These are phyloP conservation scores for Parambassis ranga DNA, from an alignment of 2,797 vertebrate genomes.

Conservation along the genomic window DNA sequence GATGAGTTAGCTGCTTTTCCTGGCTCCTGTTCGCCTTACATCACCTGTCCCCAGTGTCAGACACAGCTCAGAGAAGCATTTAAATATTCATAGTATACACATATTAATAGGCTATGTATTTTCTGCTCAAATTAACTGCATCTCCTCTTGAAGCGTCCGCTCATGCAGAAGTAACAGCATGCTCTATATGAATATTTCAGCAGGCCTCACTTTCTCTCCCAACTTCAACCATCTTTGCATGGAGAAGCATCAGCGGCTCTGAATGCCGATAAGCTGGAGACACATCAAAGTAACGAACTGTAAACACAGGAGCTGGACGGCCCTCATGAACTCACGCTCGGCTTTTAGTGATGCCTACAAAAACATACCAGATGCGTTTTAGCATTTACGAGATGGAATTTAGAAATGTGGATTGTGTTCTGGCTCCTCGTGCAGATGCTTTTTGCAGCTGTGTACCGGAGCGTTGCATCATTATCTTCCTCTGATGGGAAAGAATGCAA, in stretches of 20 bases:
- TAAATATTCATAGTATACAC: constrained; percentile 63
- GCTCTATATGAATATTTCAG: constrained; percentile 68
- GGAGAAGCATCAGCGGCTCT: constrained; percentile 25
- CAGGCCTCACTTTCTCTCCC: constrained; percentile 9
- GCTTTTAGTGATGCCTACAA: neutral
- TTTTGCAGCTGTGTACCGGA: constrained; percentile 42
- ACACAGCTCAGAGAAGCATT: constrained; percentile 31
- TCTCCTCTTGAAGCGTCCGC: constrained; percentile 43
- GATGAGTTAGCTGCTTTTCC: constrained; percentile 10
- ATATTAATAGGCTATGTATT: constrained; percentile 67
- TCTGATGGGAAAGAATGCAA: constrained; percentile 10
- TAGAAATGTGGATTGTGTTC: no score
- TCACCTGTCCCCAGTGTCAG: constrained; percentile 51
- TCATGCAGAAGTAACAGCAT: constrained; percentile 46
- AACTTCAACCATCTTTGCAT: constrained; percentile 38
- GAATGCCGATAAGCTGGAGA: constrained; percentile 33
- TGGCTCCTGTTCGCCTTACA: constrained; percentile 24
- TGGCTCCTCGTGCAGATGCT: constrained; percentile 9
- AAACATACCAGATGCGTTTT: constrained; percentile 1
- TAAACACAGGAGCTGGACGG: no score
- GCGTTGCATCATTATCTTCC: neutral
- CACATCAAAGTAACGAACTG: constrained; percentile 31
- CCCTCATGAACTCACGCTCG: no score
- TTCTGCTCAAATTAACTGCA: constrained; percentile 63
- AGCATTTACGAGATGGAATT: constrained; percentile 15